These are phyloP conservation scores for Auanema sp. DNA, from an alignment of 2,888 invertebrate species.

Conservation along the genomic window DNA sequence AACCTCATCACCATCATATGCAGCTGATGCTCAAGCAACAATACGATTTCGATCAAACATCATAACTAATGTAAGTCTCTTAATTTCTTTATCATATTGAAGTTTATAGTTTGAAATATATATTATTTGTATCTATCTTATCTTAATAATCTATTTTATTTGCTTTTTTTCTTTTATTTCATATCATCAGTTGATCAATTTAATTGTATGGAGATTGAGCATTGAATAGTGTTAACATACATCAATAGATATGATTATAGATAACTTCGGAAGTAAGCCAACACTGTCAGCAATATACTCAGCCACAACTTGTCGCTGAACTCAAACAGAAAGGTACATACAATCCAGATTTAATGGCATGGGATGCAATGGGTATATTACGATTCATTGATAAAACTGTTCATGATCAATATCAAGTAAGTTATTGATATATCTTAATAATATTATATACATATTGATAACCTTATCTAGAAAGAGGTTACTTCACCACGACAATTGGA, in stretches of 20 bases:
- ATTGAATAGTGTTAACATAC: too few relatives aligned
- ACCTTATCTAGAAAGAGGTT: constrained; percentile 34
- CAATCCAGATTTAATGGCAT: constrained; percentile 64
- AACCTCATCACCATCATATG: too few relatives aligned
- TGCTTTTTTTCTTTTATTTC: too few relatives aligned
- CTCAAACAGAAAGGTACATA: constrained; percentile 55
- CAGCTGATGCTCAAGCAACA: too few relatives aligned
- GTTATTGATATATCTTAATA: constrained; percentile 2
- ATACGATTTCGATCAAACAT: too few relatives aligned
- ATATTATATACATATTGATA: background rate
- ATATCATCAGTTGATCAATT: background rate
- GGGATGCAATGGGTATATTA: constrained; percentile 63
- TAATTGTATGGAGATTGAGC: too few relatives aligned
- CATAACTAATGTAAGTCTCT: too few relatives aligned
- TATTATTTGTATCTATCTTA: too few relatives aligned
- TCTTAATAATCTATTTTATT: too few relatives aligned
- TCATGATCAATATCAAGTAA: constrained; percentile 61
- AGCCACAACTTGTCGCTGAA: constrained; percentile 39
- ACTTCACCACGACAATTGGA: constrained; percentile 25
- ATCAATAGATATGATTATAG: constrained; percentile 23
- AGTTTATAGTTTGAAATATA: too few relatives aligned
- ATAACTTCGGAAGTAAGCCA: background rate
- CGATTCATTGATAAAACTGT: constrained; percentile 61
- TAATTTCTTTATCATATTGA: too few relatives aligned
- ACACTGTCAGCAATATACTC: constrained; percentile 35